Evolutionary conservation across 1,140 invertebrate genomes (phyloP).

Genomic region (Thaumetopoea pityocampa): DNA sequence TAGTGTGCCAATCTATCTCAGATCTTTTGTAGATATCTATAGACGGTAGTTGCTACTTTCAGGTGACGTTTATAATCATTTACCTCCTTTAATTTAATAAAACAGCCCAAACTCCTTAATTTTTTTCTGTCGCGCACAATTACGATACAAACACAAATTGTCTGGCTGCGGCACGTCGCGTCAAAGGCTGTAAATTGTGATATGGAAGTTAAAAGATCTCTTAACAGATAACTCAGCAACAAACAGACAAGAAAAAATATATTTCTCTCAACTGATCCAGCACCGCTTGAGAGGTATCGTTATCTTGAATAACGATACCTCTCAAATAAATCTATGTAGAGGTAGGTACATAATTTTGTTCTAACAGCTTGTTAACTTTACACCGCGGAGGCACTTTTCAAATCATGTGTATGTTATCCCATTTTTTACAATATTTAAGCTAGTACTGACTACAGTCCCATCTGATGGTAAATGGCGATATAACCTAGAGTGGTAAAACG

Average conservation of each 20-base stretch:
- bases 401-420: too few relatives aligned
- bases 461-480: too few relatives aligned
- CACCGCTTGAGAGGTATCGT: constrained; percentile 41
- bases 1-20: too few relatives aligned
- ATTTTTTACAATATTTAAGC: too few relatives aligned
- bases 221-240: constrained; percentile 33
- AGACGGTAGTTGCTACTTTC: too few relatives aligned
- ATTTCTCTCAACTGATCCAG: constrained; percentile 30
- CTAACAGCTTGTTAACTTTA: background rate
- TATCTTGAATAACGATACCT: too few relatives aligned
- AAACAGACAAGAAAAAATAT: constrained; percentile 19
- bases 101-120: too few relatives aligned
- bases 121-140: too few relatives aligned
- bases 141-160: constrained; percentile 50
- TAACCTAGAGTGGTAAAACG: too few relatives aligned
- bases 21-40: too few relatives aligned
- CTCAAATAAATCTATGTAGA: constrained; percentile 46
- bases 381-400: background rate
- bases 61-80: background rate
- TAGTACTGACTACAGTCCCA: too few relatives aligned
- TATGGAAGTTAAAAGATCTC: constrained; percentile 44
- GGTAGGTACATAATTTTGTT: constrained; percentile 14
- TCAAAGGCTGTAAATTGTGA: constrained; percentile 50
- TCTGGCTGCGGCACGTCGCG: constrained; percentile 49
- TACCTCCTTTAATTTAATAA: background rate